Evolutionary conservation across 2,113 vertebrate species (phyloP).

Genomic region (Muntiacus reevesi): DNA sequence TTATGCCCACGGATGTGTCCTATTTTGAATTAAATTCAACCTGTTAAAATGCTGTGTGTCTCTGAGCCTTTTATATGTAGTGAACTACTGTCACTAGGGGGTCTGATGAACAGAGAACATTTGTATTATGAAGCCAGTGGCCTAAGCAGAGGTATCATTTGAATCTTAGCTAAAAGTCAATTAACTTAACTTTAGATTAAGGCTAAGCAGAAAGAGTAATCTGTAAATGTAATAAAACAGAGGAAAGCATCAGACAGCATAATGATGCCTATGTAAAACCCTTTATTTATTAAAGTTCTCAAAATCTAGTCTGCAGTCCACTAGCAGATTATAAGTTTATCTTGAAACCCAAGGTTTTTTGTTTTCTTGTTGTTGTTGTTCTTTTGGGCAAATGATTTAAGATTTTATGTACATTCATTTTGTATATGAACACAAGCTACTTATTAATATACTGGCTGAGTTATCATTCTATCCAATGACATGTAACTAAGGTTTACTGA

Average conservation of each 20-base stretch:
- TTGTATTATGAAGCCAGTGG: neutral
- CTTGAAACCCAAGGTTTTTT: neutral
- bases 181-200: conserved; percentile 39
- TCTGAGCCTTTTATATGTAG: neutral
- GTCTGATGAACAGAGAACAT: neutral
- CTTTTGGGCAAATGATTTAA: conserved; percentile 22
- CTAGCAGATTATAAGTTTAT: neutral
- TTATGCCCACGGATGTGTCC: neutral
- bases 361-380: neutral
- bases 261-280: neutral
- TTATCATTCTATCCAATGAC: neutral
- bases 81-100: neutral
- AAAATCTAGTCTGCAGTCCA: neutral
- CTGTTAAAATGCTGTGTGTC: neutral
- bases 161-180: conserved; percentile 36
- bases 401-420: neutral
- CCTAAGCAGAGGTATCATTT: neutral
- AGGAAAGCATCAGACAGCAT: neutral
- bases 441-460: neutral
- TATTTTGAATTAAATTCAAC: neutral
- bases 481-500: neutral
- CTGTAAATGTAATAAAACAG: conserved; percentile 39
- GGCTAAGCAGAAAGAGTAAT: neutral
- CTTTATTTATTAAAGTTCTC: conserved; percentile 46
- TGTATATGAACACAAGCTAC: neutral